A percentile compares a stretch with the other conserved stretches of the same genome.
phyloP scores from a whole-genome alignment of 2,113 vertebrate species.

The Boleophthalmus pectinirostris region DNA sequence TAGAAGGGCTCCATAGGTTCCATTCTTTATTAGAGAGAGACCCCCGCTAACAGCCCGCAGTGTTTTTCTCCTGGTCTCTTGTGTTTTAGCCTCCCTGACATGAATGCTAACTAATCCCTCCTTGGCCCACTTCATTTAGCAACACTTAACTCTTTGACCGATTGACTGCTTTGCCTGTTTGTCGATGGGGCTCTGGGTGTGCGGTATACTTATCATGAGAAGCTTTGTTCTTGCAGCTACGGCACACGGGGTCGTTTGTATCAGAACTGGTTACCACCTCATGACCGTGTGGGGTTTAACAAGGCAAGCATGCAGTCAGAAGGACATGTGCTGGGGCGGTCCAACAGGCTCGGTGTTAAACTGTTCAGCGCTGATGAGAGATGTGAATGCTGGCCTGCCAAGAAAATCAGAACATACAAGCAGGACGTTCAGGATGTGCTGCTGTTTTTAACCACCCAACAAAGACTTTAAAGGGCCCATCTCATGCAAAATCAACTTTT shows the following conservation, averaged over 20 bases:
- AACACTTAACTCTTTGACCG: constrained; percentile 61
- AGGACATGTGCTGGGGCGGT: constrained; percentile 70
- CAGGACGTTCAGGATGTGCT: constrained; percentile 35
- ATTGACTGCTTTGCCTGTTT: constrained; percentile 50
- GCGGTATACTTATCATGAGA: constrained; percentile 38
- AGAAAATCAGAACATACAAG: constrained; percentile 54
- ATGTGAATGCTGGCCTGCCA: constrained; percentile 67
- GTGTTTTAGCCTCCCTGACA: constrained; percentile 52
- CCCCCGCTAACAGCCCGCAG: constrained; percentile 39
- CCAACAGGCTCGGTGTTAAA: constrained; percentile 68
- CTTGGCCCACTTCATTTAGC: constrained; percentile 54
- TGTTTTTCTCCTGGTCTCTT: constrained; percentile 48
- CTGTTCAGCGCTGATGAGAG: constrained; percentile 67
- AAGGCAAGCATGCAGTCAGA: constrained; percentile 64
- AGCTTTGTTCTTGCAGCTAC: constrained; percentile 24
- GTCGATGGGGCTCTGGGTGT: constrained; percentile 43
- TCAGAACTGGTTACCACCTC: constrained; percentile 46
- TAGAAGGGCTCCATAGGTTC: constrained; percentile 50
- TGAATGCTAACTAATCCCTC: constrained; percentile 62
- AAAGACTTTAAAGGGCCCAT: too few relatives aligned
- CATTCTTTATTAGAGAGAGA: constrained; percentile 60
- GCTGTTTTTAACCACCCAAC: constrained; percentile 42
- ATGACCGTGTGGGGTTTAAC: constrained; percentile 53
- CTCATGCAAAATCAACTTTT: too few relatives aligned
- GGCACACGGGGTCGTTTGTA: constrained; percentile 36